Evolutionary conservation across 2,113 vertebrate genomes (phyloP), one percentile per base, ranked within the genome.

Genomic region (Amphiprion percula): DNA sequence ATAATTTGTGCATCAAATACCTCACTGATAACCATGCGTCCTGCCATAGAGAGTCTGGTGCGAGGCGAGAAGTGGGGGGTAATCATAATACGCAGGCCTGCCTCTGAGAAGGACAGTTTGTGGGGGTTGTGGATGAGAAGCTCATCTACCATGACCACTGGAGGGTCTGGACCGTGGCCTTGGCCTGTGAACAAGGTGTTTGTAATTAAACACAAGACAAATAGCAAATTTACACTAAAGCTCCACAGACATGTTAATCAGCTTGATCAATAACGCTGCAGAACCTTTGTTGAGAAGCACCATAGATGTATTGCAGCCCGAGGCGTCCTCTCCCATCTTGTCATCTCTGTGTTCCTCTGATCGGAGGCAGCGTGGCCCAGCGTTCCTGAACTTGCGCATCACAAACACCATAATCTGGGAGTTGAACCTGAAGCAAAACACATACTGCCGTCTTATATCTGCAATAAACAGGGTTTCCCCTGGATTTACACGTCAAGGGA

Each of bases 91-190:
- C 95, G 93, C 62, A 96, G 84, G 46, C 95, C 90, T 0, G 95
- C 95, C 60, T 96, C 95, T 2, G 95, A 92, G 83, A 96, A 95
- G 61, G 93, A 94, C 64, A 96, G 92, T 53, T 95, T 93, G 87
- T 95, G 95, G 26, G 95, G 94, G 76, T 91, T 90, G 52, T 92
- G 86, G 64, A 90, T 94, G 76, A 96, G 90, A 4, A 96, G 87
- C 84, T 96, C 95, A 3, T 96, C 95, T 85, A 96, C 95, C 95
- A 96, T 96, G 80, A 96, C 1, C 49, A 94, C 95, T 0, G 93
- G 84, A 21, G 76, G 37, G 70, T 95, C 93, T 82, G 89, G 80
- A 24, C 78, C 67, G 1, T 87, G 49, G 11, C 68, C 54, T 54
- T 91, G 94, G 21, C 83, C 94, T 94, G 77, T 33, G 28, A 47